Conservation (phyloP, 1,140 invertebrate species). For the Phortica variegata region DNA sequence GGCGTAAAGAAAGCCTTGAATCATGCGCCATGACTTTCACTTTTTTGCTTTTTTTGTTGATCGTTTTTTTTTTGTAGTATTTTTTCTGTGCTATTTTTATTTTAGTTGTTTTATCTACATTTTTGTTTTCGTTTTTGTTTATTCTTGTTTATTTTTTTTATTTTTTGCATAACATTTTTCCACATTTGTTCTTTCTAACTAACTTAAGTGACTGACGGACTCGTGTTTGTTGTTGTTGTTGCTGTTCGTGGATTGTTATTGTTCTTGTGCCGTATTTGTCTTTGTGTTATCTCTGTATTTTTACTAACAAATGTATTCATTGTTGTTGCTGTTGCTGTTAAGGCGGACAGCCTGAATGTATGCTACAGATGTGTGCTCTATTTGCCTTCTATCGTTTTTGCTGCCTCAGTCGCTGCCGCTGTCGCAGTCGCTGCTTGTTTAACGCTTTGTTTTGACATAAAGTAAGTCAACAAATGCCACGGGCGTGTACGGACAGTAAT, state of each 20-base stretch:
- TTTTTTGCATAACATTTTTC: too few species aligned
- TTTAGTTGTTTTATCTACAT: too few species aligned
- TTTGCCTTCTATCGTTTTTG: constrained; percentile 7
- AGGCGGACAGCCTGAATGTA: too few species aligned
- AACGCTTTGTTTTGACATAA: constrained; percentile 39
- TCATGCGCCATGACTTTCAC: too few species aligned
- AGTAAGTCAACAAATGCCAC: constrained; percentile 36
- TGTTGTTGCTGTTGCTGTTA: constrained; percentile 40
- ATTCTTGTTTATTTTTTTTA: too few species aligned
- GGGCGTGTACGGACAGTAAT: background rate
- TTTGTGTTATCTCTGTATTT: constrained; percentile 7
- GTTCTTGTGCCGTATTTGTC: constrained; percentile 16
- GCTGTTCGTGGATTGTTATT: constrained; percentile 20
- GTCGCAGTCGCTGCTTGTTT: constrained; percentile 31
- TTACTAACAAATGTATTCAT: constrained; percentile 20
- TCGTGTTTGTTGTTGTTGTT: constrained; percentile 24
- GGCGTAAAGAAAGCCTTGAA: too few species aligned
- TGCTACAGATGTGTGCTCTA: too few species aligned
- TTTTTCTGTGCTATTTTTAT: too few species aligned
- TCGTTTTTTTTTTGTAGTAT: too few species aligned
- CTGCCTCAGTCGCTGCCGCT: constrained; percentile 1
- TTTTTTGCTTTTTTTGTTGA: too few species aligned
- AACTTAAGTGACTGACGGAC: constrained; percentile 52
- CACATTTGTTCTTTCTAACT: constrained; percentile 20
- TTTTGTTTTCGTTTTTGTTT: too few species aligned